Percentiles rank a stretch among this genome's conserved stretches.
Conservation (phyloP, 2,797 vertebrate species). For the Lindbergichthys nudifrons region DNA sequence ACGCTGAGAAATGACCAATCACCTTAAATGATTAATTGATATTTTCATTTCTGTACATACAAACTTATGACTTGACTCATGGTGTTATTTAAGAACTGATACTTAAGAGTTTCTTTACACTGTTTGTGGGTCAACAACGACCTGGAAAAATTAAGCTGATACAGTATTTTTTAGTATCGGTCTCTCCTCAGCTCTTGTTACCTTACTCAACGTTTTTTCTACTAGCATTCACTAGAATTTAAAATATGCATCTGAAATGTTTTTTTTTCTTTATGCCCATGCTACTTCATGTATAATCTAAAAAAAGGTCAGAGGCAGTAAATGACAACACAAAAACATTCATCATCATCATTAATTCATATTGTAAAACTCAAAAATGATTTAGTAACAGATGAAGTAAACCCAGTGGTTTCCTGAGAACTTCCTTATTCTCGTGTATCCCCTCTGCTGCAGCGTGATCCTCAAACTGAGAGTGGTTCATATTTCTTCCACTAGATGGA, state of each 20-base stretch:
- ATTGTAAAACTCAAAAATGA: neutral
- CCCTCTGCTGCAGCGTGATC: neutral
- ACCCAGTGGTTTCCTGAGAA: neutral
- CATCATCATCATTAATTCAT: neutral
- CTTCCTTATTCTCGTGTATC: neutral
- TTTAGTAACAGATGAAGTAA: neutral
- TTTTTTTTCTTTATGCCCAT: neutral
- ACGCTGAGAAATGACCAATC: too few species aligned
- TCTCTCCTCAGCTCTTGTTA: slow-evolving; percentile 1
- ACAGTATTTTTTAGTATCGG: neutral
- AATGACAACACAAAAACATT: neutral
- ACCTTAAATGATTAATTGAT: neutral
- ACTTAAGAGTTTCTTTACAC: neutral
- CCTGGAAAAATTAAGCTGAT: neutral
- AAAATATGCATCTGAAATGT: neutral
- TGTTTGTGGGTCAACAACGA: neutral
- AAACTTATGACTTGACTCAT: neutral
- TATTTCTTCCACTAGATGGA: slow-evolving; percentile 71
- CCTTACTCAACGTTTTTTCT: neutral
- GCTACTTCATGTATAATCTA: neutral
- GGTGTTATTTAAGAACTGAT: neutral
- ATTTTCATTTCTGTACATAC: neutral
- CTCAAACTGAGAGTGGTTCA: slow-evolving; percentile 7
- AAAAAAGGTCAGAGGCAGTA: too few species aligned
- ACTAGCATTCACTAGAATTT: neutral